phyloP scores from a whole-genome alignment of 2,797 vertebrate species.

The Diplodus puntazzo region DNA sequence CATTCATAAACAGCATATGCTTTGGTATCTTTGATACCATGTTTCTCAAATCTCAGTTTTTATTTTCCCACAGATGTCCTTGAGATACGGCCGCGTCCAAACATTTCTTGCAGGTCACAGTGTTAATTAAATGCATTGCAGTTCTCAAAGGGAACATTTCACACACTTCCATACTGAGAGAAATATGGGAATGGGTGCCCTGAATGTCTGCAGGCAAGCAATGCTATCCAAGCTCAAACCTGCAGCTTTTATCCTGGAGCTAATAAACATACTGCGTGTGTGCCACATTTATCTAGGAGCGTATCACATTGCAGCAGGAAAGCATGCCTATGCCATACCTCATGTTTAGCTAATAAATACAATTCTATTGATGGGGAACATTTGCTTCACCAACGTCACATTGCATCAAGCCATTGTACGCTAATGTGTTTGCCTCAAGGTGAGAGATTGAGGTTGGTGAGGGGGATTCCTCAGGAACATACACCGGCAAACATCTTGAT shows the following conservation, averaged over 20 bases:
- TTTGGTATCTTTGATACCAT: slow-evolving; percentile 38
- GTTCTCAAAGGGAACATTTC: slow-evolving; percentile 67
- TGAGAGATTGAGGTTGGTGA: slow-evolving; percentile 38
- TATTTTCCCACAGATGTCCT: slow-evolving; percentile 62
- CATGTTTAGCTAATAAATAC: slow-evolving; percentile 34
- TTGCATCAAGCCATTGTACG: slow-evolving; percentile 1
- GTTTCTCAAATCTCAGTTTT: slow-evolving; percentile 29
- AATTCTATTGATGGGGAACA: slow-evolving; percentile 17
- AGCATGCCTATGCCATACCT: slow-evolving; percentile 9
- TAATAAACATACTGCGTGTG: slow-evolving; percentile 28
- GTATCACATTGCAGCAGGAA: slow-evolving; percentile 2
- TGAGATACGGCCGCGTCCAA: slow-evolving; percentile 50
- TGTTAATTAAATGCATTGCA: slow-evolving; percentile 65
- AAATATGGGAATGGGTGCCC: neutral
- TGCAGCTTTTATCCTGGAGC: slow-evolving; percentile 35
- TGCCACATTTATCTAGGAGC: neutral
- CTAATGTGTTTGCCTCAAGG: slow-evolving; percentile 42
- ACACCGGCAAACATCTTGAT: slow-evolving; percentile 35
- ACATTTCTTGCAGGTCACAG: slow-evolving; percentile 46
- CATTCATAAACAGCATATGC: slow-evolving; percentile 43
- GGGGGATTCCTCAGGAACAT: slow-evolving; percentile 15
- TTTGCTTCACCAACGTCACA: slow-evolving; percentile 17
- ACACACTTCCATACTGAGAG: neutral
- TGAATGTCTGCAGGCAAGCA: slow-evolving; percentile 22
- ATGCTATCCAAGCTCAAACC: slow-evolving; percentile 16